These are phyloP conservation scores for Caenorhabditis plicata DNA, from an alignment of 2,888 invertebrate species.

Conservation along the genomic window DNA sequence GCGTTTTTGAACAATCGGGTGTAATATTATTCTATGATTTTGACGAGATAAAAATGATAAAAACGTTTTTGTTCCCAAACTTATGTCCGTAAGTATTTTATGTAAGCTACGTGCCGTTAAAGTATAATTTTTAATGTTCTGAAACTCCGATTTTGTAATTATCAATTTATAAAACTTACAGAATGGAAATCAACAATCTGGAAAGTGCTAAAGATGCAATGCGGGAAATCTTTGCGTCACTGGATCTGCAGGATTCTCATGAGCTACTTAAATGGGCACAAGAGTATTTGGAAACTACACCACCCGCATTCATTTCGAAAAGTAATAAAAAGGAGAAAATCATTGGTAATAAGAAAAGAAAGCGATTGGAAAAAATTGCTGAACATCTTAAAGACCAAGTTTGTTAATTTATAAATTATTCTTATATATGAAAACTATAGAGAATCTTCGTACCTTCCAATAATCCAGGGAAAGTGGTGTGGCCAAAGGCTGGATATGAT, in stretches of 20 bases:
- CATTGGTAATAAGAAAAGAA: conserved; percentile 1
- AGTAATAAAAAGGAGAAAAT: conserved; percentile 9
- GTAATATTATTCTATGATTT: too few relatives aligned
- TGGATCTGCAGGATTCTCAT: conserved; percentile 11
- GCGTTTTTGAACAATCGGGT: too few relatives aligned
- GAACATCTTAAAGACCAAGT: conserved; percentile 12
- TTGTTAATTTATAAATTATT: neutral
- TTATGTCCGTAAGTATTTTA: too few relatives aligned
- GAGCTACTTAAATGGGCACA: conserved; percentile 1
- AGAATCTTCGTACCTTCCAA: conserved; percentile 11
- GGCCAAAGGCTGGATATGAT: conserved; percentile 38
- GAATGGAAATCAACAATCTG: too few relatives aligned
- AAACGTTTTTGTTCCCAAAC: too few relatives aligned
- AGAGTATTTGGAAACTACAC: conserved; percentile 10
- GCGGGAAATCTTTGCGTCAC: conserved; percentile 4
- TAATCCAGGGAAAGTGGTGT: conserved; percentile 12
- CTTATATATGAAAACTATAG: too few relatives aligned
- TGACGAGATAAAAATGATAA: too few relatives aligned
- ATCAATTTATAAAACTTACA: too few relatives aligned
- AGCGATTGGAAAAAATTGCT: conserved; percentile 14
- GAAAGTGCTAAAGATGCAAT: conserved; percentile 12
- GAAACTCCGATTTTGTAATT: too few relatives aligned
- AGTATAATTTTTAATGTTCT: too few relatives aligned
- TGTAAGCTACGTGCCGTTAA: too few relatives aligned
- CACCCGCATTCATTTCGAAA: neutral